phyloP scores from a whole-genome alignment of 1,140 invertebrate genomes.

The Cecropterus lyciades region DNA sequence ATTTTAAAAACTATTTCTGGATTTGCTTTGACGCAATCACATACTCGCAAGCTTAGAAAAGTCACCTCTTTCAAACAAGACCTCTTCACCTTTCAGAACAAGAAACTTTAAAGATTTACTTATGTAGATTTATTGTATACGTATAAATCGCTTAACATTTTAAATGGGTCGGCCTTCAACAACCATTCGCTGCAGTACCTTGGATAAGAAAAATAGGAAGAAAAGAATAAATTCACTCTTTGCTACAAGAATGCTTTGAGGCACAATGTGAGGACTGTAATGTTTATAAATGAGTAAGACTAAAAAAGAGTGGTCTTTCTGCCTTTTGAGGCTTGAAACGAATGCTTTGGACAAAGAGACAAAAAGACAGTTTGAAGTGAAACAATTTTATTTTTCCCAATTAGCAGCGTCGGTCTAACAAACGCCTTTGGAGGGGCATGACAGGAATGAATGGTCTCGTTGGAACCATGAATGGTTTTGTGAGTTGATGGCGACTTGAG shows the following conservation, averaged over 20 bases:
- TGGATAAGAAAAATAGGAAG: constrained; percentile 21
- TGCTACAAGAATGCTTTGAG: constrained; percentile 13
- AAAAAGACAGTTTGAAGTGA: constrained; percentile 13
- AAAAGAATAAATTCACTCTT: constrained; percentile 19
- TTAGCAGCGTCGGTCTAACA: constrained; percentile 32
- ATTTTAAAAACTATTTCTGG: too few species aligned
- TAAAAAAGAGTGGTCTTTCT: constrained; percentile 8
- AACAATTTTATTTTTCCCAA: constrained; percentile 30
- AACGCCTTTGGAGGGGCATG: constrained; percentile 24
- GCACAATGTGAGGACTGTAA: constrained; percentile 7
- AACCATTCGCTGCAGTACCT: constrained; percentile 17
- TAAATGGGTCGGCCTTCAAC: constrained; percentile 27
- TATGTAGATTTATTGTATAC: neutral
- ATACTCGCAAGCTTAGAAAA: too few species aligned
- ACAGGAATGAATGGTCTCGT: constrained; percentile 46
- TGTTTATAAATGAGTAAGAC: neutral
- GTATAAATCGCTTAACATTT: constrained; percentile 27
- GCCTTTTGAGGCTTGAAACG: constrained; percentile 22
- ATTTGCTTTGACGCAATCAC: too few species aligned
- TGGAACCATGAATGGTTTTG: constrained; percentile 41
- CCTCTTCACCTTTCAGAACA: too few species aligned
- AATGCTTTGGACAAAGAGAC: constrained; percentile 13
- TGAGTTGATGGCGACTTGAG: constrained; percentile 39
- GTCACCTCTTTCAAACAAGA: too few species aligned
- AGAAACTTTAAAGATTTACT: constrained; percentile 9